phyloP scores from a whole-genome alignment of 2,113 vertebrate genomes.

The Neopipo cinnamomea region DNA sequence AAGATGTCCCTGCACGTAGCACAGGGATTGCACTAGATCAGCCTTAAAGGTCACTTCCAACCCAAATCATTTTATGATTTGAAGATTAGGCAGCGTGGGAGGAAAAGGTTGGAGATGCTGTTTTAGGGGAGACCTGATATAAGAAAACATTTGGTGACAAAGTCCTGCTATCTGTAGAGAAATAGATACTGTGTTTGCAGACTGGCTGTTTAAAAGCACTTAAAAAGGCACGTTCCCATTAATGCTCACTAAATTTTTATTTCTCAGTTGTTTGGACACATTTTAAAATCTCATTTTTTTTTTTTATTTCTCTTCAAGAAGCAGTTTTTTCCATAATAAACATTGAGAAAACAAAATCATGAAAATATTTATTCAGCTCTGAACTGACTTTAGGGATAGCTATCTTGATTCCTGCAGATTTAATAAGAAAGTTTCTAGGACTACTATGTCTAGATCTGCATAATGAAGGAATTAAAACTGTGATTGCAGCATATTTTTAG shows the following conservation, averaged over 20 bases:
- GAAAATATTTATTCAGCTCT: background rate
- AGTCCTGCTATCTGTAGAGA: background rate
- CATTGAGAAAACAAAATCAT: background rate
- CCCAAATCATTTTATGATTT: background rate
- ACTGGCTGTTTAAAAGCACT: background rate
- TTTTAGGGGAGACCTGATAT: background rate
- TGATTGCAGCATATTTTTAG: background rate
- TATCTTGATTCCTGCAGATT: background rate
- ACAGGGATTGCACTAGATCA: background rate
- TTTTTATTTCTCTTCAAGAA: background rate
- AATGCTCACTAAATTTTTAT: background rate
- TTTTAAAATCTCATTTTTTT: background rate
- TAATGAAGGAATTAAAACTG: constrained; percentile 30
- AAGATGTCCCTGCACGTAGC: background rate
- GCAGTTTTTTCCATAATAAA: background rate
- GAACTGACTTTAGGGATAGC: background rate
- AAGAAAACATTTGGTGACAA: background rate
- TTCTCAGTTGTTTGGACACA: background rate
- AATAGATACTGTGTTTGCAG: background rate
- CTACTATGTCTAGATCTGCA: background rate
- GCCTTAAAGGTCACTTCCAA: background rate
- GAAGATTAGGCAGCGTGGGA: background rate
- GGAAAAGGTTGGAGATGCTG: background rate
- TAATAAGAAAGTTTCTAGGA: constrained; percentile 10
- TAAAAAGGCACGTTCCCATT: background rate